Base-by-base conservation (phyloP, 2,888 invertebrate species). In the Augochlorella aurata region DNA sequence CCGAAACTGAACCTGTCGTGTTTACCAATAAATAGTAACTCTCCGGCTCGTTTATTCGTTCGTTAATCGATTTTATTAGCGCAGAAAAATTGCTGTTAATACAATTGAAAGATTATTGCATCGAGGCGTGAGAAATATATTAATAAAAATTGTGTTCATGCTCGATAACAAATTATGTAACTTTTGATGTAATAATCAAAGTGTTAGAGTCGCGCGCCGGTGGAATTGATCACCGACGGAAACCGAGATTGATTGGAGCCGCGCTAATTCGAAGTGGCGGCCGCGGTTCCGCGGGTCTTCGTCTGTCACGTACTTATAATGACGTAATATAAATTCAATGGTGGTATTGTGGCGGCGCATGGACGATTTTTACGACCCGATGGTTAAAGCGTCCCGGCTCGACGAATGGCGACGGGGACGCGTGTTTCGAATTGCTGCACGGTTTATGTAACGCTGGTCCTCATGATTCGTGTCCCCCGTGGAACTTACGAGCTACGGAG, bases 181-280 rank as follows among this genome's bases (percentile, higher is more conserved):
- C 38, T 3, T 38, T 38, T 4, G 3, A 5, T 4, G 38, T 38
- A 7, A 38, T 7, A 38, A 4, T 3, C 38, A 7, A 38, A 38
- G 16, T 18, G 7, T 61, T 61, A 16, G 16, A 38, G 73, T 61
- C 24, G 8, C 61, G 47, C 16, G 67, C 18, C 44, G 24, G 18
- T 24, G 38, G 44, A 67, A 50, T 9, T 47, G 49, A 38, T 12
- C n/a, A 12, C 9, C 66, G 4, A 44, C 49, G 58, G 67, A 24
- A 38, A 45, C 2, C 14, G n/a, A 61, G 24, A 69, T 68, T 68
- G 74, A 74, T 74, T 68, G 58, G 61, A 24, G 58, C 24, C 29
- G 21, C 50, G 45, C 2, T 3, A 18, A 65, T 49, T 54, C 18
- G 29, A n/a, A 16, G 21, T 2, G n/a, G 14, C 58, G 10, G 8